A percentile compares a stretch with the other conserved stretches of the same genome.
phyloP scores from a whole-genome alignment of 2,113 vertebrate genomes.

The Apistogramma diplotaenia region DNA sequence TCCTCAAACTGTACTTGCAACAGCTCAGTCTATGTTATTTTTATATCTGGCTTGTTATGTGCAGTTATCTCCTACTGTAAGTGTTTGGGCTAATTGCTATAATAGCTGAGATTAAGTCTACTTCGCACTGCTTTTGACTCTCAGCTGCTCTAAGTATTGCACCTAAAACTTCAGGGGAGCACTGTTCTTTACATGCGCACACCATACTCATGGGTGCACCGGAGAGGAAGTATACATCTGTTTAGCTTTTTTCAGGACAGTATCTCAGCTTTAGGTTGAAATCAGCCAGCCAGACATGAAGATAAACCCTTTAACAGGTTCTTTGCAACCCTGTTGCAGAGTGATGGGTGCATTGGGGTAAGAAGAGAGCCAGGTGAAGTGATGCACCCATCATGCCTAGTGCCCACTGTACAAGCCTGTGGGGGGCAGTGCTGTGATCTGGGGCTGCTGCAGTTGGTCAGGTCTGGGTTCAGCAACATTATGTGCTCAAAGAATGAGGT shows the following conservation, averaged over 20 bases:
- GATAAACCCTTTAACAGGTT: too few species aligned
- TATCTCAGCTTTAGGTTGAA: not conserved
- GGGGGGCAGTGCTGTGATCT: too few species aligned
- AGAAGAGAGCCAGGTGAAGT: too few species aligned
- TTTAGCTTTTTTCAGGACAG: not conserved
- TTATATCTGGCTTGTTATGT: not conserved
- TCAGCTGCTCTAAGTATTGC: not conserved
- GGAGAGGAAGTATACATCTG: not conserved
- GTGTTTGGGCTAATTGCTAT: not conserved
- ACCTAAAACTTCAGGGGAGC: not conserved
- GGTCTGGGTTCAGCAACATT: too few species aligned
- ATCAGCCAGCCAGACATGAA: too few species aligned
- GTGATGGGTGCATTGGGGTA: too few species aligned
- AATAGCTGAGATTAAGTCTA: not conserved
- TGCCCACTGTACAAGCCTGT: too few species aligned
- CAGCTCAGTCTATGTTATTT: not conserved
- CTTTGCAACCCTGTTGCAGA: too few species aligned
- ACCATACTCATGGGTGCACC: not conserved
- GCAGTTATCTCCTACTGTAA: not conserved
- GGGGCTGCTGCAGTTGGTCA: too few species aligned
- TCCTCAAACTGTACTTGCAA: not conserved
- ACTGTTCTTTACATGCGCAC: not conserved
- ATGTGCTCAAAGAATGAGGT: too few species aligned
- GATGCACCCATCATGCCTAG: too few species aligned
- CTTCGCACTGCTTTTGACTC: not conserved